A percentile compares a stretch with the other conserved stretches of the same genome.
Conservation (phyloP, 2,797 vertebrate genomes). For the Sebastolobus altivelis region DNA sequence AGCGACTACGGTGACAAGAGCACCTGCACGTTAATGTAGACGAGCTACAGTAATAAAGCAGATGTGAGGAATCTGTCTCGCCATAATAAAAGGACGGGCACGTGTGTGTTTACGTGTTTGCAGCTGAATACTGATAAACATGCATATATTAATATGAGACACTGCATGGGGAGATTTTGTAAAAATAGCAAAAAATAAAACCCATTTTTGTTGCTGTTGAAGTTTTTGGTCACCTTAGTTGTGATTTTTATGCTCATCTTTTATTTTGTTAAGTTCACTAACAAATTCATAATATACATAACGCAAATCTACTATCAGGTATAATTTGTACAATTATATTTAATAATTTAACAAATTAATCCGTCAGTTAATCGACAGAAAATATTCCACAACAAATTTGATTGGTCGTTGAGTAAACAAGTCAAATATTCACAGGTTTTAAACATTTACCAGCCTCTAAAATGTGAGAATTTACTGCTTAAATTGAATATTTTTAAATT, state of each 20-base stretch:
- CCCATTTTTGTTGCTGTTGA: background rate
- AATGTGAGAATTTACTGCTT: background rate
- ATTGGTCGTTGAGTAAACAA: background rate
- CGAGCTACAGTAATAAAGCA: constrained; percentile 55
- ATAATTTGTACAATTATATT: background rate
- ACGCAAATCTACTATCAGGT: background rate
- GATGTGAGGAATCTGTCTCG: constrained; percentile 37
- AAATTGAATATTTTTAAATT: too few species aligned
- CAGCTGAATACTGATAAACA: constrained; percentile 47
- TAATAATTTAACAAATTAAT: background rate
- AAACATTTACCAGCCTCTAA: background rate
- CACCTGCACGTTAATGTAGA: constrained; percentile 69
- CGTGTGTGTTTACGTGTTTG: constrained; percentile 57
- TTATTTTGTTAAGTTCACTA: background rate
- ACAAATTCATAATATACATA: background rate
- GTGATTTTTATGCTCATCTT: too few species aligned
- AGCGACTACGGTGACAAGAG: constrained; percentile 36
- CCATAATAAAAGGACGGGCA: constrained; percentile 23
- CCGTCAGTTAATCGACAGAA: background rate
- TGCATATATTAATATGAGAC: background rate
- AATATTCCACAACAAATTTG: background rate
- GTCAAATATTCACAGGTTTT: background rate
- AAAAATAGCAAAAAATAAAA: background rate
- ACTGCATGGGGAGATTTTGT: background rate
- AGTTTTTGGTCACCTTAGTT: background rate